Percentiles rank a stretch among this genome's conserved stretches.
Conservation (phyloP, 2,113 vertebrate species). For the Myotis lucifugus region DNA sequence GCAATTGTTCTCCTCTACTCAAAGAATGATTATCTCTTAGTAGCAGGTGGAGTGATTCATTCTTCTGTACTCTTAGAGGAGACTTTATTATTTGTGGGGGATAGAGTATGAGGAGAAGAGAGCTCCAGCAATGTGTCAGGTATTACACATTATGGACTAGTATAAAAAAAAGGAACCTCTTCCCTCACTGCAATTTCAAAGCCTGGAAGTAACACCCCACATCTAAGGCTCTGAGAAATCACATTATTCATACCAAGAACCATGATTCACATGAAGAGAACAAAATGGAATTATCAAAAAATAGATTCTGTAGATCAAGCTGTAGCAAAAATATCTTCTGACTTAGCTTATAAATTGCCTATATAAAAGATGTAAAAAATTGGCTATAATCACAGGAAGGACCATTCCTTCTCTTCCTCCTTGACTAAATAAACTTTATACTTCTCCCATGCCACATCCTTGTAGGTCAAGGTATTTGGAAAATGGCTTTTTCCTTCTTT, state of each 20-base stretch:
- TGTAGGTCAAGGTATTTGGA: constrained; percentile 11
- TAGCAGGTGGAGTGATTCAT: constrained; percentile 69
- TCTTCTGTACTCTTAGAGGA: constrained; percentile 41
- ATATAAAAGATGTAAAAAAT: background rate
- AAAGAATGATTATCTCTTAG: constrained; percentile 59
- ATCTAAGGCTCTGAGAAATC: constrained; percentile 53
- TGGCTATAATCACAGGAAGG: constrained; percentile 14
- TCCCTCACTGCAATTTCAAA: constrained; percentile 57
- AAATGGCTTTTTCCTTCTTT: constrained; percentile 3
- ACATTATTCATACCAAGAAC: constrained; percentile 64
- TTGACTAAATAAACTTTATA: constrained; percentile 51
- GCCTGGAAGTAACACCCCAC: constrained; percentile 28
- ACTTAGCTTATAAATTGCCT: constrained; percentile 24
- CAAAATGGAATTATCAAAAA: constrained; percentile 72
- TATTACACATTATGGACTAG: constrained; percentile 53
- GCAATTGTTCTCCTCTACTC: constrained; percentile 57
- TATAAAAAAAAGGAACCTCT: constrained; percentile 53
- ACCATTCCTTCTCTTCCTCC: constrained; percentile 23
- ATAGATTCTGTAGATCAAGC: constrained; percentile 61
- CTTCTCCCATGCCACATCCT: background rate
- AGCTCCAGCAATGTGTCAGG: constrained; percentile 42
- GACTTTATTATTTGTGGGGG: constrained; percentile 43
- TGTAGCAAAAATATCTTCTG: constrained; percentile 59
- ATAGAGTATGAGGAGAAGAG: constrained; percentile 20
- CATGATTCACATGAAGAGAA: constrained; percentile 65